Base-by-base conservation (phyloP, 1,140 invertebrate genomes). In the Apis dorsata region DNA sequence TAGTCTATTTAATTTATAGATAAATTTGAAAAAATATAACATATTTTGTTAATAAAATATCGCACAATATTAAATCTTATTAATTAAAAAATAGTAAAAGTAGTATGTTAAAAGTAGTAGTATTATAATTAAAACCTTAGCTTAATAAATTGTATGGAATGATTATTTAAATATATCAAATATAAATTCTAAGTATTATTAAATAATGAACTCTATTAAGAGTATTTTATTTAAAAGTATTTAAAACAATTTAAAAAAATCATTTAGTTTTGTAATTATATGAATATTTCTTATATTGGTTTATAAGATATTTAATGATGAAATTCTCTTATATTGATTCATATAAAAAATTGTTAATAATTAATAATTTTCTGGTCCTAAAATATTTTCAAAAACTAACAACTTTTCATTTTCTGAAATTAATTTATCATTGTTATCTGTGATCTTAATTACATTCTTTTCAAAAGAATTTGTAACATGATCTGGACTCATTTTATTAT, bases 311-410 rank as follows among this genome's bases (percentile, higher is more conserved):
- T 13, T 13, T 28, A 13, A 75, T 68, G 49, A 12, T 21, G 49
- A 49, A 44, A 21, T 11, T 13, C 0, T 21, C 1, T 21, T n/a
- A 63, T 13, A 13, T 10, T 12, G 19, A 19, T 28, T 53, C 8
- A 71, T 28, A 19, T 28, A 7, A 55, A 65, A 78, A 49, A 0
- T 11, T 66, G 59, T 75, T 76, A 89, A 72, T 83, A 90, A 75
- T 63, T 83, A 89, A 72, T 83, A 90, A 75, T 63, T 83, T 74
- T 88, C 87, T 13, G 87, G 82, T 9, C 68, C 53, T 19, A 90
- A 62, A 60, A 88, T 44, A 24, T 79, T 90, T 59, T 90, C 79
- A 19, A 78, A 74, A n/a, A 90, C 53, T 21, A n/a, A 68, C 12
- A 65, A 7, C 19, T 72, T 68, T 51, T 83, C 63, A 21, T n/a